Percentiles rank a stretch among this genome's conserved stretches.
Evolutionary conservation across 1,140 invertebrate species (phyloP).

Genomic region (Calliphora vicina): DNA sequence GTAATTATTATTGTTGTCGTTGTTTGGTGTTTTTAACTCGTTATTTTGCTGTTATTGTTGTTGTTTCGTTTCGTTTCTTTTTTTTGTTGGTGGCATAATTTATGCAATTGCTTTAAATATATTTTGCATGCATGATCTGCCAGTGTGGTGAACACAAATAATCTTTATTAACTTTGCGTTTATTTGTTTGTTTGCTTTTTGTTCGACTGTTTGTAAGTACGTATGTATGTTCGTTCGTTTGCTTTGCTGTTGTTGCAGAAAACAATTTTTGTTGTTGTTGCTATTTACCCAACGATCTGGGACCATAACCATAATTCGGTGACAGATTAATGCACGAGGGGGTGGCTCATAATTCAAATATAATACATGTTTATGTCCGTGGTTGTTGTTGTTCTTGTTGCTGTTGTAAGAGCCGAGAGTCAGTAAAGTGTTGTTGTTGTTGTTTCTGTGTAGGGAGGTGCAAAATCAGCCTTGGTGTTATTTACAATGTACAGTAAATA

Average conservation of each 20-base stretch:
- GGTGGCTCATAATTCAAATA: slow-evolving; percentile 29
- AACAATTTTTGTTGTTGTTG: neutral
- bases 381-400: no score
- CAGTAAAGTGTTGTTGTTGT: neutral
- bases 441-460: neutral
- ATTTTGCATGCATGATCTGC: slow-evolving; percentile 31
- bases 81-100: slow-evolving; percentile 16
- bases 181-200: slow-evolving; percentile 18
- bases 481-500: slow-evolving; percentile 34
- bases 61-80: neutral
- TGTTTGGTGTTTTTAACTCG: neutral
- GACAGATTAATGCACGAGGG: slow-evolving; percentile 33
- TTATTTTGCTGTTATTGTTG: slow-evolving; percentile 15
- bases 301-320: slow-evolving; percentile 20
- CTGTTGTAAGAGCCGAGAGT: neutral
- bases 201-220: neutral
- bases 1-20: slow-evolving; percentile 21
- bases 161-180: slow-evolving; percentile 21
- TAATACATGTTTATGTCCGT: slow-evolving; percentile 3
- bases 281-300: slow-evolving; percentile 23
- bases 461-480: slow-evolving; percentile 24
- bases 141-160: slow-evolving; percentile 32
- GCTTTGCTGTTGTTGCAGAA: neutral
- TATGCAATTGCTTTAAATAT: slow-evolving; percentile 35
- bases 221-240: neutral